Percentiles rank a stretch among this genome's conserved stretches.
Evolutionary conservation across 2,888 invertebrate species (phyloP).

Genomic region (Thereva unica): DNA sequence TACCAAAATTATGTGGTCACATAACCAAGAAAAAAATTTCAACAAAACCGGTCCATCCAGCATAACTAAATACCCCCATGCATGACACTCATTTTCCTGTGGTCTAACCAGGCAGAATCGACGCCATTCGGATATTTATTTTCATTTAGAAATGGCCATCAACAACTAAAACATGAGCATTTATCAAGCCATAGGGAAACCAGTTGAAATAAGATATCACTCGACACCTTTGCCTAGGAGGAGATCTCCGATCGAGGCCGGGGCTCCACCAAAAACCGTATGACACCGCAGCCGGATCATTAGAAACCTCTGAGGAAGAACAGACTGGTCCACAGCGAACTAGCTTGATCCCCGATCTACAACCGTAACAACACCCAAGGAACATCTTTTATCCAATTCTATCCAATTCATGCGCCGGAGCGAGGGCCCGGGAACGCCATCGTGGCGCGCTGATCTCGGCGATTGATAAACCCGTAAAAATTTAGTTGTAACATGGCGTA

Average conservation of each 20-base stretch:
- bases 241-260: slow-evolving; percentile 17
- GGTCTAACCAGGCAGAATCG: too few relatives aligned
- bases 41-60: too few relatives aligned
- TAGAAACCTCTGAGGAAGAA: not conserved
- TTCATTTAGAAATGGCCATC: slow-evolving; percentile 33
- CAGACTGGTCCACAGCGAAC: too few relatives aligned
- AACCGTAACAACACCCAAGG: not conserved
- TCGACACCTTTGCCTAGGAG: slow-evolving; percentile 25
- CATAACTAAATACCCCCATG: too few relatives aligned
- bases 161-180: slow-evolving; percentile 31
- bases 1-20: too few relatives aligned
- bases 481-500: slow-evolving; percentile 43
- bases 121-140: slow-evolving; percentile 27
- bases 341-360: too few relatives aligned
- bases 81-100: too few relatives aligned
- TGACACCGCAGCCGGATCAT: slow-evolving; percentile 9
- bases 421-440: slow-evolving; percentile 10
- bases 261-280: slow-evolving; percentile 18
- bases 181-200: slow-evolving; percentile 26
- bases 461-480: slow-evolving; percentile 39
- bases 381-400: not conserved
- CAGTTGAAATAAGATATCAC: slow-evolving; percentile 34
- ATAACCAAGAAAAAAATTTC: too few relatives aligned
- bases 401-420: not conserved
- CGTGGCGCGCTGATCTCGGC: slow-evolving; percentile 22